Evolutionary conservation across 2,797 vertebrate species (phyloP), one percentile per base, ranked within the genome.

Genomic region (Muscicapa striata): DNA sequence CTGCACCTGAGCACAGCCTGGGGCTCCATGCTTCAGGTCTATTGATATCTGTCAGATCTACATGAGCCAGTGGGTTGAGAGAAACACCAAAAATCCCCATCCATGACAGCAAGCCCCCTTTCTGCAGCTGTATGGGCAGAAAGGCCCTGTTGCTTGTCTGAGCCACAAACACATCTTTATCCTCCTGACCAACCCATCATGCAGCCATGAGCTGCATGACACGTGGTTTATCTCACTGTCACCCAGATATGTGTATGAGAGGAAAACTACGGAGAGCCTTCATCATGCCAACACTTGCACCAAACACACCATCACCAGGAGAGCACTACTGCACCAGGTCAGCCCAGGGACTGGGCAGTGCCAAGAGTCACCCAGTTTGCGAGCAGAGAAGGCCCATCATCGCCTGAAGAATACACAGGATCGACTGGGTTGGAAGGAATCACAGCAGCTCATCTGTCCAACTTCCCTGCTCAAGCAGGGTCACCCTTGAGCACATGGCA

Each of bases 341-440:
- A 63, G 69, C n/a, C 13, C 43, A 5, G 59, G 59, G 48, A 41
- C 43, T 1, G 9, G 41, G 36, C 41, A 78, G 36, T 4, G 55
- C 74, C 13, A 23, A 9, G 16, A 66, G 36, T 1, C 0, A 4
- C 63, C 13, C 13, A 1, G 3, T 15, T 7, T 5, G 41, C 1
- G 7, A 40, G n/a, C 0, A 4, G 57, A 30, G n/a, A 10, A 52
- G 48, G 43, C 58, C 26, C 18, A 1, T 0, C 0, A 0, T 3
- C 2, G 0, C 69, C 66, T 15, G 23, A 54, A 6, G 21, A 77
- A 52, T 3, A 48, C 22, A 52, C 5, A 10, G 58, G 9, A 52
- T 17, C 0, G 0, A 30, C 0, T 34, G 46, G 9, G 7, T 7
- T 29, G 22, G 45, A 52, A 72, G 11, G 13, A 26, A 66, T 18